Evolutionary conservation across 2,113 vertebrate species (phyloP), one percentile per base, ranked within the genome.

Genomic region (Rhinogobius similis): DNA sequence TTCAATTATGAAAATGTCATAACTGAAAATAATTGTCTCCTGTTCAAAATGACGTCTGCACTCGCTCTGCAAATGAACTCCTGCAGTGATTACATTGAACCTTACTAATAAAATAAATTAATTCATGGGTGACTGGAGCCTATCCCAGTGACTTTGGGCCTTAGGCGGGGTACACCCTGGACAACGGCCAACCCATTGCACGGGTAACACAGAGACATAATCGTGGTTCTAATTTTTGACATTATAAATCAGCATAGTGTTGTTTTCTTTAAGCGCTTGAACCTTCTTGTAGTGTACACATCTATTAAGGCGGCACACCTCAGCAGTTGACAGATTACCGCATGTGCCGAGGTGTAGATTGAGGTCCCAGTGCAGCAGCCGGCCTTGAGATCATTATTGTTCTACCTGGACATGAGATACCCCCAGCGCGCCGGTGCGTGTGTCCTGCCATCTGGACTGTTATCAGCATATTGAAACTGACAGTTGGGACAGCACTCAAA

Each of bases 391-490:
- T 75, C 75, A 63, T 84, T 78, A 73, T 72, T 75, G 70, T 83
- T 73, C 64, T 72, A 81, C 78, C 67, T 81, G 68, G 68, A 77
- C 81, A 71, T 75, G 76, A 72, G 68, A 82, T 81, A 65, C 72
- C 65, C 68, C 77, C 43, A 55, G 52, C 64, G 76, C 55, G 76
- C 68, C 73, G 50, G 10, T 72, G 75, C 43, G 67, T 70, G 72
- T 59, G 66, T 76, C 73, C 58, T 69, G 64, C 81, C 87, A 86
- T 87, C 85, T 89, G 79, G 68, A 73, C 66, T 79, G 75, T 75
- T 75, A 73, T 76, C 71, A 81, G 75, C 83, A 67, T 79, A 86
- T 81, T 78, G 83, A 79, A 84, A 75, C 69, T 81, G 82, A 81
- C 77, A 72, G 82, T 76, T 36, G 76, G 67, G 77, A 67, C 71